Base-by-base conservation (phyloP, 1,140 invertebrate genomes). In the Heliconius nattereri region DNA sequence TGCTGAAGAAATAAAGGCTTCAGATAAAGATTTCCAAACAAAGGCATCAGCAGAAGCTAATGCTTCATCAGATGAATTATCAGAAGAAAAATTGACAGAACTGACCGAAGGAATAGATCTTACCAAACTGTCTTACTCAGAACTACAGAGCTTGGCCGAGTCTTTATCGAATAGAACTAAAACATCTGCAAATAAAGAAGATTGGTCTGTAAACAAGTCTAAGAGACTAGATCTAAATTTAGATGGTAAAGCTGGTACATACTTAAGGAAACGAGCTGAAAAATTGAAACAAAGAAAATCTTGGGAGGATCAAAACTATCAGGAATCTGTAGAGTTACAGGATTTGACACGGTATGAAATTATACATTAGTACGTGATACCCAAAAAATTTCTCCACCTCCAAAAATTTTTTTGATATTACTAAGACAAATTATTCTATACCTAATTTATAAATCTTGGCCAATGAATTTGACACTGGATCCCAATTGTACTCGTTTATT, bases 231-330 rank as follows among this genome's bases (percentile, higher is more conserved):
- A 94, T 79, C 80, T 94, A 35, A 94, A 94, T 79, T 76, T 94
- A 77, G 93, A 94, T 76, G 91, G 91, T 0, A 92, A 94, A 85
- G 93, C 93, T 57, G 89, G 91, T 11, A 95, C 93, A 2, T 95
- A 95, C 91, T 94, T 92, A 86, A 93, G 92, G 76, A 93, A 93
- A 73, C 86, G 92, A 32, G 93, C 93, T 13, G 90, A 91, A 1
- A 94, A 92, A 81, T 83, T 94, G 40, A 92, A 84, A 77, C 94
- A 94, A 77, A 89, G 91, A 76, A 93, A 92, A 78, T 95, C 94
- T 1, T 95, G 94, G 93, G 94, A 95, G 76, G 94, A 94, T 76
- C 93, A 94, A 71, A 95, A 87, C 78, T 92, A 95, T 75, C 93
- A 94, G 79, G 94, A 95, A 77, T 92, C 86, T 32, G 89, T 94